Base-by-base conservation (phyloP, 2,113 vertebrate species). In the Psittacula cyanocephala region DNA sequence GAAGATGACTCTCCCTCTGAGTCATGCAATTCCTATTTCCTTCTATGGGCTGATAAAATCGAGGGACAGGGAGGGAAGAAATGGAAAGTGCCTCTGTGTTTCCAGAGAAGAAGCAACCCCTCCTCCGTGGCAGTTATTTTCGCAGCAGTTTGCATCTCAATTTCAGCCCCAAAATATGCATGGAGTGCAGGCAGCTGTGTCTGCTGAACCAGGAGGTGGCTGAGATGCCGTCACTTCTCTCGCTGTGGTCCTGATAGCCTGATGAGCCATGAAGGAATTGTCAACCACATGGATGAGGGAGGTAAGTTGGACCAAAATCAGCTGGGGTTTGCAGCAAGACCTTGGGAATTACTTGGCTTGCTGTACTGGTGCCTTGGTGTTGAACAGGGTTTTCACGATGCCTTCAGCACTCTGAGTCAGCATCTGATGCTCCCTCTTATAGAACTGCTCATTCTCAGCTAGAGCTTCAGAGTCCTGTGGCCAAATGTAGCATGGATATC, bases 131-230 rank as follows among this genome's bases (percentile, higher is more conserved):
- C 3, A 13, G 46, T 80, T 79, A 53, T 77, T 94, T 86, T 81
- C 63, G 60, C 88, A 94, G 86, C 46, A 83, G 24, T 88, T 85
- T 86, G 50, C 76, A 88, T 82, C 72, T 86, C 60, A 49, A 2
- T 94, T 95, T 86, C 63, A 81, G 44, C 76, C 80, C 68, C 75
- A 80, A 88, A 94, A 88, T 67, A 86, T 1, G 28, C 71, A 29
- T 77, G 15, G 41, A 77, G 63, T 70, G 86, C 92, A 86, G 72
- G 82, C 86, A 93, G 92, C 88, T 86, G 88, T 77, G 71, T 81
- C 65, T 90, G 91, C 68, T 75, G n/a, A 88, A 64, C 55, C n/a
- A 70, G 28, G 74, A 74, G 57, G 20, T 75, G 31, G 67, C 71
- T 92, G 59, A 88, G 88, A 74, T 31, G 37, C 35, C 88, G 31